phyloP scores from a whole-genome alignment of 2,888 invertebrate genomes.

The Pteria penguin region DNA sequence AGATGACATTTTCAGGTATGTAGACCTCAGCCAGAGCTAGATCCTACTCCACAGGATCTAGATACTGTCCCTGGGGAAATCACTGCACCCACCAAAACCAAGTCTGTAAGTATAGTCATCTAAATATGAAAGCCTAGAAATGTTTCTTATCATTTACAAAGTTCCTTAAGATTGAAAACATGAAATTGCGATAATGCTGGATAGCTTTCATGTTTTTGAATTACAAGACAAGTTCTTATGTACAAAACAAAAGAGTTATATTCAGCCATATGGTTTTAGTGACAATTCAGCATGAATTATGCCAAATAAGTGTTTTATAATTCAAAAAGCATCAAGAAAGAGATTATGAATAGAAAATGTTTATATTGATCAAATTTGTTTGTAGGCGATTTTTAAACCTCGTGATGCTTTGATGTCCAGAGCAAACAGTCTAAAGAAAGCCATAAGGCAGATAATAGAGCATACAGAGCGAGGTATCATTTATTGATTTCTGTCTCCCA shows the following conservation, averaged over 20 bases:
- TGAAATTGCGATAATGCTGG: too few species aligned
- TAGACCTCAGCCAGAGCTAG: conserved; percentile 15
- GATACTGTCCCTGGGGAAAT: conserved; percentile 62
- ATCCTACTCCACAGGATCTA: conserved; percentile 47
- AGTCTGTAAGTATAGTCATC: conserved; percentile 53
- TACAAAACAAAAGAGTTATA: too few species aligned
- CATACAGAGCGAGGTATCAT: conserved; percentile 86
- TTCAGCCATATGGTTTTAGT: too few species aligned
- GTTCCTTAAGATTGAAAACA: too few species aligned
- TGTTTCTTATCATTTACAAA: too few species aligned
- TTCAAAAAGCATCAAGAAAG: background rate
- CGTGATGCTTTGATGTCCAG: conserved; percentile 83
- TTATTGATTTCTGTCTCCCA: too few species aligned
- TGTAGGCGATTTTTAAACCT: conserved; percentile 73
- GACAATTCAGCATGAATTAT: too few species aligned
- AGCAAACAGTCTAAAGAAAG: conserved; percentile 91
- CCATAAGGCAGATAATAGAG: conserved; percentile 89
- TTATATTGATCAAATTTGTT: conserved; percentile 17
- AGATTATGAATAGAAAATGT: background rate
- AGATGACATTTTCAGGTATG: background rate
- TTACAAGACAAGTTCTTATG: too few species aligned
- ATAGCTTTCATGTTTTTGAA: too few species aligned
- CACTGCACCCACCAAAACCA: conserved; percentile 56
- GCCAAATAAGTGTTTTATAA: too few species aligned
- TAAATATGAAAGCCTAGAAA: too few species aligned